Conservation (phyloP, 2,888 invertebrate species). For the Parasteatoda lunata region DNA sequence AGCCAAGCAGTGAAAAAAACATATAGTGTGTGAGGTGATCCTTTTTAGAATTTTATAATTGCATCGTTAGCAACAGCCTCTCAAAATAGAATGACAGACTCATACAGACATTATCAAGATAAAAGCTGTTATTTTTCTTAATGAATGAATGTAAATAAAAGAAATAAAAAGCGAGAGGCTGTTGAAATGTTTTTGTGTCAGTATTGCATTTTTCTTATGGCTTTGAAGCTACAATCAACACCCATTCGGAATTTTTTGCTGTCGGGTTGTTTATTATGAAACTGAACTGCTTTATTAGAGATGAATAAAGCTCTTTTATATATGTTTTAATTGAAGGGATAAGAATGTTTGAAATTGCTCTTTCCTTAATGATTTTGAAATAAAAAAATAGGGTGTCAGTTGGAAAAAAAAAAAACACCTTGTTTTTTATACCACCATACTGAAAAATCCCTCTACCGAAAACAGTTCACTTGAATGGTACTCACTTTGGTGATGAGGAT, state of each 20-base stretch:
- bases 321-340: too few relatives aligned
- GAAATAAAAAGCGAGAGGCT: neutral
- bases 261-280: neutral
- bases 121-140: neutral
- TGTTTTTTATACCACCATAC: too few relatives aligned
- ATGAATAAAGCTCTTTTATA: neutral
- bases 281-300: neutral
- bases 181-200: slow-evolving; percentile 5
- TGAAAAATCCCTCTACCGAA: too few relatives aligned
- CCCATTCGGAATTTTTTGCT: neutral
- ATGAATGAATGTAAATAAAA: neutral
- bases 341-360: too few relatives aligned
- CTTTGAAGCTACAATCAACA: neutral
- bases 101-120: slow-evolving; percentile 2
- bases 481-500: too few relatives aligned
- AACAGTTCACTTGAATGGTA: too few relatives aligned
- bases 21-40: neutral
- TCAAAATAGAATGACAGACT: neutral
- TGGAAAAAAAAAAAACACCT: too few relatives aligned
- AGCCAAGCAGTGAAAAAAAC: neutral
- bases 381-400: too few relatives aligned
- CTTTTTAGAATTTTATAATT: neutral
- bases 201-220: neutral
- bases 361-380: too few relatives aligned
- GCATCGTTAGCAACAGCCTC: neutral